Evolutionary conservation across 2,113 vertebrate genomes (phyloP).

Genomic region (Siniperca chuatsi): DNA sequence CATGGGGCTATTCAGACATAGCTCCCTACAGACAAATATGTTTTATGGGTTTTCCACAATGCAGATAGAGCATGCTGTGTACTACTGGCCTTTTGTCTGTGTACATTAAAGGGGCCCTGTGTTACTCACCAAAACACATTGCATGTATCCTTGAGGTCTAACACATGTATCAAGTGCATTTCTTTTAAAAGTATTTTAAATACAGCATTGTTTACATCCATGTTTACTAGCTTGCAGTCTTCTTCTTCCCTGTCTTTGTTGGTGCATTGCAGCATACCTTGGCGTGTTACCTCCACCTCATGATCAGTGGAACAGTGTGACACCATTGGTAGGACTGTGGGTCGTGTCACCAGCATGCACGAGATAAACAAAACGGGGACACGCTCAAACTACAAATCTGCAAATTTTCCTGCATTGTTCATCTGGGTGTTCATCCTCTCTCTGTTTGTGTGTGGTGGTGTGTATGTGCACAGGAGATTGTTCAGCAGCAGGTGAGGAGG

Average conservation of each 20-base stretch:
- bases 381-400: too few relatives aligned
- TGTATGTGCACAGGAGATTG: background rate
- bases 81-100: background rate
- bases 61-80: conserved; percentile 2
- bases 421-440: background rate
- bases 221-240: background rate
- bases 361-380: background rate
- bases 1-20: conserved; percentile 28
- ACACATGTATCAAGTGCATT: too few relatives aligned
- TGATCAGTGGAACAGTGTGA: background rate
- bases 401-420: too few relatives aligned
- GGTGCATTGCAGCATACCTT: background rate
- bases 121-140: background rate
- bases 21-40: conserved; percentile 35
- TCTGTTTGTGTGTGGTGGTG: conserved; percentile 9
- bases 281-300: background rate
- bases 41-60: conserved; percentile 21
- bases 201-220: background rate
- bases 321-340: background rate
- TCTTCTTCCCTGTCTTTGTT: background rate
- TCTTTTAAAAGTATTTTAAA: background rate
- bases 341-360: background rate
- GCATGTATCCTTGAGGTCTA: background rate
- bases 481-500: conserved; percentile 46
- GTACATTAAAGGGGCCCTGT: background rate